phyloP scores from a whole-genome alignment of 2,113 vertebrate species.

The Platichthys stellatus region DNA sequence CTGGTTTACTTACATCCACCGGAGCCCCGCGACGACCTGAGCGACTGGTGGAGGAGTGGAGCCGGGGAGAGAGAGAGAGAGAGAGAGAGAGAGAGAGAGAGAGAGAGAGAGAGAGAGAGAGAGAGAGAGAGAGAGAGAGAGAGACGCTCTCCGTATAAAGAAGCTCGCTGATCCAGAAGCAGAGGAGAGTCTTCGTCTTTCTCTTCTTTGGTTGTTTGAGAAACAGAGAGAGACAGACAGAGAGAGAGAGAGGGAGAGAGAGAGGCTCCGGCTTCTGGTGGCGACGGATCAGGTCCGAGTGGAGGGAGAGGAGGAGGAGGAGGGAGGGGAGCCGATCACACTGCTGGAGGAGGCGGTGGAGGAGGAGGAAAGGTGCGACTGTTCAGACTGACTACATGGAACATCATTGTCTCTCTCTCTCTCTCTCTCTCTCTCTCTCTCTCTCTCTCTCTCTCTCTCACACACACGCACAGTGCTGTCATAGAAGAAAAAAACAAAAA shows the following conservation, averaged over 20 bases:
- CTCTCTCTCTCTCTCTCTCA: background rate
- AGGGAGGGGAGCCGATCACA: background rate
- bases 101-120: no score
- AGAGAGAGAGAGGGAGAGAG: background rate
- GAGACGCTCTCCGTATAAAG: no score
- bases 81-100: no score
- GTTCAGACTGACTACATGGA: background rate
- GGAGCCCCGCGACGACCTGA: constrained; percentile 10
- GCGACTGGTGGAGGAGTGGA: background rate
- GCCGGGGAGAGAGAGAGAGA: background rate
- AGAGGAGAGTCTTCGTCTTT: no score
- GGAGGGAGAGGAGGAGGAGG: background rate
- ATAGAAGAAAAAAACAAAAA: no score
- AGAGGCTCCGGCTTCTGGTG: background rate
- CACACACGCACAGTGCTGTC: no score
- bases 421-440: constrained; percentile 16
- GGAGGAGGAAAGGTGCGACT: constrained; percentile 52
- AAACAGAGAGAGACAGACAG: background rate
- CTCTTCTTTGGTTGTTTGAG: no score
- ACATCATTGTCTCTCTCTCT: background rate
- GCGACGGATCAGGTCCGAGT: constrained; percentile 16
- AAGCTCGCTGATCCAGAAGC: background rate
- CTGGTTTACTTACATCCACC: constrained; percentile 40
- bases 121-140: background rate
- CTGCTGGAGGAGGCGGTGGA: background rate